Evolutionary conservation across 2,113 vertebrate species (phyloP).

Genomic region (Peromyscus polionotus): DNA sequence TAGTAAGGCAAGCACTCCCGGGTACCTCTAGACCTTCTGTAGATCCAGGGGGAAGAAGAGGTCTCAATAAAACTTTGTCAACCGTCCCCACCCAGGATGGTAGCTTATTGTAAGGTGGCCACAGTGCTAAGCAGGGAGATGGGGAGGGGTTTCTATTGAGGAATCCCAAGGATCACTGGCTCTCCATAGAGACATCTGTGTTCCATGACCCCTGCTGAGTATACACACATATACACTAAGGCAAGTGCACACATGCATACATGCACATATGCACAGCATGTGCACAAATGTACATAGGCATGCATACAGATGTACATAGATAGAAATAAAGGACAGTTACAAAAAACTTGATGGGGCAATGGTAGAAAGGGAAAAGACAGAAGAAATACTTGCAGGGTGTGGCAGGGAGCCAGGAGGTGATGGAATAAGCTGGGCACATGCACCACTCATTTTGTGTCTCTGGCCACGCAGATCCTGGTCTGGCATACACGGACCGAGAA

Average conservation of each 20-base stretch:
- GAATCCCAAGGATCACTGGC: neutral
- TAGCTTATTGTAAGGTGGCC: neutral
- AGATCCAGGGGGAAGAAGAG: neutral
- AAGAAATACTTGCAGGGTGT: neutral
- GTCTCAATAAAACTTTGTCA: neutral
- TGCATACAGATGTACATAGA: neutral
- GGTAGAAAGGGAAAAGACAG: neutral
- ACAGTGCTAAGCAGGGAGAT: accelerated
- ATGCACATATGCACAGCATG: neutral
- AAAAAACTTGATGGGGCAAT: neutral
- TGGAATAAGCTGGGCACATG: too few species aligned
- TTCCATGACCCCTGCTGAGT: neutral
- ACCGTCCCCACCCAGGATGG: neutral
- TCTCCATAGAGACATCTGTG: neutral
- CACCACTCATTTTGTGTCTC: slow-evolving; percentile 62
- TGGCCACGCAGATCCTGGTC: slow-evolving; percentile 93
- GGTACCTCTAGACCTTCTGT: neutral
- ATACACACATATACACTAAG: neutral
- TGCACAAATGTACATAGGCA: neutral
- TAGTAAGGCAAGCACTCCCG: neutral
- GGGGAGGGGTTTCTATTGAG: neutral
- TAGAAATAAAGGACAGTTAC: neutral
- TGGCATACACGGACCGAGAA: slow-evolving; percentile 99
- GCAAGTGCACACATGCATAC: neutral
- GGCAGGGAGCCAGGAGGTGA: neutral